Evolutionary conservation across 2,888 invertebrate genomes (phyloP), one percentile per base, ranked within the genome.

Genomic region (Acronicta alni): DNA sequence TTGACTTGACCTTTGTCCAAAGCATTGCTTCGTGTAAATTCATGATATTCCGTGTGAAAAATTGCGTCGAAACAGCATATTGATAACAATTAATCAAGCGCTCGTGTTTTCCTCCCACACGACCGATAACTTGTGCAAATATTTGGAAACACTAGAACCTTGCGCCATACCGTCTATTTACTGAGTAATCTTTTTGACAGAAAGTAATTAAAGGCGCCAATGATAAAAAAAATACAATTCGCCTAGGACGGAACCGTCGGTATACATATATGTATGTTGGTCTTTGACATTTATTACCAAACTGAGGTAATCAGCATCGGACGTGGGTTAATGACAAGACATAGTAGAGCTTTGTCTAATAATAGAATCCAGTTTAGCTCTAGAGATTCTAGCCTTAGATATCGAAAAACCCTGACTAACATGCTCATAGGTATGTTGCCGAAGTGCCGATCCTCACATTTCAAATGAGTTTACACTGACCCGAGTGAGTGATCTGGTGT

Each of bases 61-160:
- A 47, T 47, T 15, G 9, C 38, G 14, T 12, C 14, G 30, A 39
- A 39, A 39, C 30, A 35, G 41, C 17, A 43, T 35, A 39, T 35
- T 38, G 44, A 49, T 54, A 47, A 39, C 4, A 9, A n/a, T 30
- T 30, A 30, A 30, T 35, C 35, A 35, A 35, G n/a, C n/a, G n/a
- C 35, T 35, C 35, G 35, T 39, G 54, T 46, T 54, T 60, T 43
- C 10, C 17, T 39, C 35, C 17, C 12, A 5, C 17, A 5, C 9
- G 6, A 14, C 42, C 17, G 57, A 63, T 63, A 53, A 35, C 41
- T 10, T 45, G 39, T 18, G 16, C 26, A 68, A 67, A 67, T 68
- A 52, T 61, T 68, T 38, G 39, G 0, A 60, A 45, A 49, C 23
- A 12, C 14, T 14, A 30, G 7, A n/a, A 20, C 6, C 26, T 2